These are phyloP conservation scores for Sebastes steindachneri DNA, from an alignment of 2,797 vertebrate genomes.

Conservation along the genomic window DNA sequence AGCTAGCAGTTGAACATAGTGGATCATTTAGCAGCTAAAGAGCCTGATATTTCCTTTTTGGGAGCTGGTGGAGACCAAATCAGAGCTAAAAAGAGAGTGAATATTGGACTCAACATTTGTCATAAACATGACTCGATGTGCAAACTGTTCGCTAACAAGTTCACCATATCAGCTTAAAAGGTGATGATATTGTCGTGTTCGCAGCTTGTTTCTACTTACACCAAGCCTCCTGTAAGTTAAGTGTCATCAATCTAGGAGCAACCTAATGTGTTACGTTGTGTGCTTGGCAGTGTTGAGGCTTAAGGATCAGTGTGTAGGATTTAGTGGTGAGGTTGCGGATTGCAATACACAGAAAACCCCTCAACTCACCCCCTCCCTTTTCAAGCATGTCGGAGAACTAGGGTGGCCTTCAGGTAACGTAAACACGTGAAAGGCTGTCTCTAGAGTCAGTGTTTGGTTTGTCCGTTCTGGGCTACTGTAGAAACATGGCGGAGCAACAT, in stretches of 20 bases:
- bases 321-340: too few species aligned
- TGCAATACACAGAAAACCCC: too few species aligned
- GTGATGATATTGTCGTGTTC: not conserved
- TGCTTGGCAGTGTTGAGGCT: not conserved
- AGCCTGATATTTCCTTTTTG: not conserved
- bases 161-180: not conserved
- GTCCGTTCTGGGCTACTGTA: too few species aligned
- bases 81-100: not conserved
- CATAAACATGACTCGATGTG: not conserved
- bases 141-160: not conserved
- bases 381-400: too few species aligned
- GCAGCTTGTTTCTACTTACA: not conserved
- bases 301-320: not conserved
- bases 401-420: too few species aligned
- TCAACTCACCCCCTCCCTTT: too few species aligned
- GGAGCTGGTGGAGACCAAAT: not conserved
- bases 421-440: too few species aligned
- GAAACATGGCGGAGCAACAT: too few species aligned
- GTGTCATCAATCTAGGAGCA: not conserved
- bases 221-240: not conserved
- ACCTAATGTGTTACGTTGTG: not conserved
- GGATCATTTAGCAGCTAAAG: not conserved
- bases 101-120: not conserved
- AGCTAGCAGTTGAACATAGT: not conserved
- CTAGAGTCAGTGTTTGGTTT: too few species aligned